Evolutionary conservation across 1,140 invertebrate species (phyloP).

Genomic region (Drosophila ambigua): DNA sequence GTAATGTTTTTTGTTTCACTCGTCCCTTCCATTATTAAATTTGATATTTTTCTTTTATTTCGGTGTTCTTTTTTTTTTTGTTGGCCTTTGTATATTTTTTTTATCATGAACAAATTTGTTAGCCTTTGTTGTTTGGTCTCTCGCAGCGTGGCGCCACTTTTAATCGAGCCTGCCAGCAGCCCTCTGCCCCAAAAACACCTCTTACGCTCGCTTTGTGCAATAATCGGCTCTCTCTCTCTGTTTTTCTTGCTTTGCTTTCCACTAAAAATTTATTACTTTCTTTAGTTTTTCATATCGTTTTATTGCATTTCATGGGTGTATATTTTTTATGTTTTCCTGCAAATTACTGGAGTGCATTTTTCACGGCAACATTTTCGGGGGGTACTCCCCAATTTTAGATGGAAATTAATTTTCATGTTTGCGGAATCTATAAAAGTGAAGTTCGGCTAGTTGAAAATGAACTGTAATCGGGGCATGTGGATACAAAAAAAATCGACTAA

Average conservation of each 20-base stretch:
- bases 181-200: conserved; percentile 1
- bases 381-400: conserved; percentile 37
- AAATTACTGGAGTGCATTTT: conserved; percentile 35
- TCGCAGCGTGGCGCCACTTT: conserved; percentile 35
- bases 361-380: conserved; percentile 7
- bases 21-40: conserved; percentile 72
- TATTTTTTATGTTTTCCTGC: neutral
- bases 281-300: conserved; percentile 37
- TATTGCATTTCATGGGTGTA: conserved; percentile 30
- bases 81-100: conserved; percentile 15
- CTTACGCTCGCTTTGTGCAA: conserved; percentile 47
- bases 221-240: neutral
- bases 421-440: conserved; percentile 18
- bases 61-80: neutral
- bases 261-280: conserved; percentile 72
- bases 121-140: conserved; percentile 66
- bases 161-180: conserved; percentile 58
- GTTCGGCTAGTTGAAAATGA: conserved; percentile 43
- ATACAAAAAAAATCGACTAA: neutral
- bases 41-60: conserved; percentile 52
- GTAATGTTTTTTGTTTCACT: conserved; percentile 16
- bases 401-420: conserved; percentile 49
- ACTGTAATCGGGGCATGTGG: conserved; percentile 7
- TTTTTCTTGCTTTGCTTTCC: conserved; percentile 53
- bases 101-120: conserved; percentile 59